Conservation (phyloP, 2,113 vertebrate species). For the Himantopus leucocephalus region DNA sequence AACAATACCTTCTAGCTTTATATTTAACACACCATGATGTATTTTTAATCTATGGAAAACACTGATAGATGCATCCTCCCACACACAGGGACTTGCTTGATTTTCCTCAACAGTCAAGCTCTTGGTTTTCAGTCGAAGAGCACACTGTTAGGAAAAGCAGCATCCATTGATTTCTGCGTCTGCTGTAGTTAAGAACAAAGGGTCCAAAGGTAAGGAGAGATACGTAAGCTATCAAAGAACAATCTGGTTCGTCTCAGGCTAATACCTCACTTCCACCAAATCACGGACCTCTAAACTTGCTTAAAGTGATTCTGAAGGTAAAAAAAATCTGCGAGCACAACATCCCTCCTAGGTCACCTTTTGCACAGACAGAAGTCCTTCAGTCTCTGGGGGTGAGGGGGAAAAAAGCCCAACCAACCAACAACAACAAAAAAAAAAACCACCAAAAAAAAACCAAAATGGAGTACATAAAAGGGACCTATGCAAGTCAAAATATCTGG, state of each 20-base stretch:
- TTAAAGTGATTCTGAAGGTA: neutral
- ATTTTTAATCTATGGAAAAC: neutral
- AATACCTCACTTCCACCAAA: neutral
- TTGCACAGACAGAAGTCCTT: neutral
- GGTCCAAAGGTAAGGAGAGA: neutral
- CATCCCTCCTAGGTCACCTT: neutral
- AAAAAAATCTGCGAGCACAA: neutral
- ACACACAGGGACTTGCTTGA: neutral
- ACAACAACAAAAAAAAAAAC: too few relatives aligned
- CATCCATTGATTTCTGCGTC: neutral
- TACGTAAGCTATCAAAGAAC: neutral
- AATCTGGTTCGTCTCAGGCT: neutral
- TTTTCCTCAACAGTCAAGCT: neutral
- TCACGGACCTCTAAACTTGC: neutral
- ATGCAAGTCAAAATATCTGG: neutral
- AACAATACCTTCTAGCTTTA: neutral
- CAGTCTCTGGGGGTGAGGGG: accelerated
- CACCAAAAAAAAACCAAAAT: neutral
- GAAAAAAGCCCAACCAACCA: neutral
- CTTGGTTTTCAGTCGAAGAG: neutral
- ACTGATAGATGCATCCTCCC: neutral
- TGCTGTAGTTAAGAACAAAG: neutral
- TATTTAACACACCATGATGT: neutral
- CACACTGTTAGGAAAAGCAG: neutral
- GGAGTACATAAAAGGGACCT: neutral